These are phyloP conservation scores for Polylopha cassiicola DNA, from an alignment of 2,888 invertebrate genomes.

Conservation along the genomic window DNA sequence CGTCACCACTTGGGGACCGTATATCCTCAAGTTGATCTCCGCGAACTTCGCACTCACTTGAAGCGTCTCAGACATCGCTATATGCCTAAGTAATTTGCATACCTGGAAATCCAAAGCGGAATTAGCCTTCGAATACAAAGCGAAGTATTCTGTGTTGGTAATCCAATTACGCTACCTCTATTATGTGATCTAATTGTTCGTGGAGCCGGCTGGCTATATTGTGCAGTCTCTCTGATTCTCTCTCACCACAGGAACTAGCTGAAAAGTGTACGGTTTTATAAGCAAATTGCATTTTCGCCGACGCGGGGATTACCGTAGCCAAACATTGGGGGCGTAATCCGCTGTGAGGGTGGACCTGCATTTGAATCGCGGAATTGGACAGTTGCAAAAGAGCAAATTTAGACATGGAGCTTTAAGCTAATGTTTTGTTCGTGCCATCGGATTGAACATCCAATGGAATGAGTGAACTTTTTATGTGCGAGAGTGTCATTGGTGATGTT, in stretches of 20 bases:
- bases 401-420: too few species aligned
- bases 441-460: too few species aligned
- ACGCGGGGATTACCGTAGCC: too few species aligned
- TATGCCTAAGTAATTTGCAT: slow-evolving; percentile 96
- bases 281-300: slow-evolving; percentile 15
- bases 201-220: slow-evolving; percentile 96
- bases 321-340: too few species aligned
- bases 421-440: too few species aligned
- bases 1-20: slow-evolving; percentile 96
- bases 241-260: slow-evolving; percentile 79
- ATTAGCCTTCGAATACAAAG: slow-evolving; percentile 3
- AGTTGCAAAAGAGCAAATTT: too few species aligned
- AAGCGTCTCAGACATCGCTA: slow-evolving; percentile 94
- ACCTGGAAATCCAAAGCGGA: slow-evolving; percentile 75
- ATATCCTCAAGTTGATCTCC: slow-evolving; percentile 95
- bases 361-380: too few species aligned
- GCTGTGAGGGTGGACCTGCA: too few species aligned
- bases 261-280: slow-evolving; percentile 27
- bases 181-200: slow-evolving; percentile 98
- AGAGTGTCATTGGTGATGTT: too few species aligned
- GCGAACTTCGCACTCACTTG: slow-evolving; percentile 98
- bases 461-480: too few species aligned
- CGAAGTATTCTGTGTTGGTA: slow-evolving; percentile 5
- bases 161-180: slow-evolving; percentile 83
- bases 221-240: slow-evolving; percentile 90